phyloP scores from a whole-genome alignment of 2,797 vertebrate genomes.

The Chromis chromis region DNA sequence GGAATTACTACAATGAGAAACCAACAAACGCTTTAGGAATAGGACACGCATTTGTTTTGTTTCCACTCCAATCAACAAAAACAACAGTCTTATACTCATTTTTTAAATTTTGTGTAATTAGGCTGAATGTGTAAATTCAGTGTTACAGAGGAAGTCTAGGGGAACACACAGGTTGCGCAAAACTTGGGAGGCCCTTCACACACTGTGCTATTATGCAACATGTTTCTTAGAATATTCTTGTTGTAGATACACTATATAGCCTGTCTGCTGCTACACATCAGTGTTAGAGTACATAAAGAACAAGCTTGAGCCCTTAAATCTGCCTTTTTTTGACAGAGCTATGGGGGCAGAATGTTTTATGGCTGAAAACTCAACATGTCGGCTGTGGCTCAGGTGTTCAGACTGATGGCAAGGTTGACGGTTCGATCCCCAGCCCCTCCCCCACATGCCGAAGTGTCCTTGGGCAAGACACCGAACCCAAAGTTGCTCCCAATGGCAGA shows the following conservation, averaged over 20 bases:
- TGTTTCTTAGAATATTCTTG: neutral
- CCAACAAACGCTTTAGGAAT: neutral
- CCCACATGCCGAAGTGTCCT: no score
- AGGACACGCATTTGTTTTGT: neutral
- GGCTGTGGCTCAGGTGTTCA: no score
- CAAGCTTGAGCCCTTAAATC: neutral
- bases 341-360: neutral
- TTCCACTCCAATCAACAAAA: slow-evolving; percentile 4
- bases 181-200: neutral
- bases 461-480: no score
- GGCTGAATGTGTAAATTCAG: neutral
- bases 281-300: no score
- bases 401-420: no score
- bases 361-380: neutral
- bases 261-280: neutral
- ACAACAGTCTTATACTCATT: neutral
- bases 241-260: neutral
- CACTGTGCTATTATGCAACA: slow-evolving; percentile 17
- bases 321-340: neutral
- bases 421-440: no score
- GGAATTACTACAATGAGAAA: slow-evolving; percentile 26
- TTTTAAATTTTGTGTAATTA: neutral
- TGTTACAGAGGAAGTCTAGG: slow-evolving; percentile 11
- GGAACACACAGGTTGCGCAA: slow-evolving; percentile 29
- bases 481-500: no score